Evolutionary conservation across 2,113 vertebrate genomes (phyloP).

Genomic region (Ptilorrhoa leucosticta): DNA sequence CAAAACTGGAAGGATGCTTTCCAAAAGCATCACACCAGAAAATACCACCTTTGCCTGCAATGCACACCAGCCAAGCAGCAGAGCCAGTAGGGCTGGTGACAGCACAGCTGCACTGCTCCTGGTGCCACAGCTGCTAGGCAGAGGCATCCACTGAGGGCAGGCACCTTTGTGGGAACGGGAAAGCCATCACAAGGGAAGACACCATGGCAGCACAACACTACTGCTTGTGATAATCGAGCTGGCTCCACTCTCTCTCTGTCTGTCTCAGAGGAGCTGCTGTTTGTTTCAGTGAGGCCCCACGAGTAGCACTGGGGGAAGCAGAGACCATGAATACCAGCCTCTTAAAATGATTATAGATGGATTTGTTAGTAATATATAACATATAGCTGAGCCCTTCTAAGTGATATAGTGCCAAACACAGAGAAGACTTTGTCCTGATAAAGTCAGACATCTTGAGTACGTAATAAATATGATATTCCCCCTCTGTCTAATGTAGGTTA

Average conservation of each 20-base stretch:
- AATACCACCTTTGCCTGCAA: not conserved
- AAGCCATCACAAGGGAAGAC: not conserved
- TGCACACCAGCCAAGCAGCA: not conserved
- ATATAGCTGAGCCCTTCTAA: not conserved
- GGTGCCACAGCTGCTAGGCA: not conserved
- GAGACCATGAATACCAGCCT: not conserved
- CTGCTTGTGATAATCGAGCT: fast-evolving
- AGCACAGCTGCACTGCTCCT: not conserved
- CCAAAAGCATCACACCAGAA: not conserved
- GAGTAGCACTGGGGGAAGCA: not conserved
- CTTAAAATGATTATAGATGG: not conserved
- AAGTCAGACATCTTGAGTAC: constrained; percentile 43
- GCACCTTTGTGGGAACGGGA: not conserved
- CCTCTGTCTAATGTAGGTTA: constrained; percentile 40
- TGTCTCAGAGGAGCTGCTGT: not conserved
- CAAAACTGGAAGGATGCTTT: not conserved
- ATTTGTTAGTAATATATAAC: not conserved
- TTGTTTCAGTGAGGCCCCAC: not conserved
- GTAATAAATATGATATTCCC: constrained; percentile 51
- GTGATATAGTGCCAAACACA: not conserved
- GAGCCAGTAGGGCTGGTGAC: not conserved
- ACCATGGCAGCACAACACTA: fast-evolving
- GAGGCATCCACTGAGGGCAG: not conserved
- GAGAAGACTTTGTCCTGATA: constrained; percentile 20
- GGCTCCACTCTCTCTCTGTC: not conserved